Conservation (phyloP, 1,140 invertebrate species). For the Cheumatopsyche charites region DNA sequence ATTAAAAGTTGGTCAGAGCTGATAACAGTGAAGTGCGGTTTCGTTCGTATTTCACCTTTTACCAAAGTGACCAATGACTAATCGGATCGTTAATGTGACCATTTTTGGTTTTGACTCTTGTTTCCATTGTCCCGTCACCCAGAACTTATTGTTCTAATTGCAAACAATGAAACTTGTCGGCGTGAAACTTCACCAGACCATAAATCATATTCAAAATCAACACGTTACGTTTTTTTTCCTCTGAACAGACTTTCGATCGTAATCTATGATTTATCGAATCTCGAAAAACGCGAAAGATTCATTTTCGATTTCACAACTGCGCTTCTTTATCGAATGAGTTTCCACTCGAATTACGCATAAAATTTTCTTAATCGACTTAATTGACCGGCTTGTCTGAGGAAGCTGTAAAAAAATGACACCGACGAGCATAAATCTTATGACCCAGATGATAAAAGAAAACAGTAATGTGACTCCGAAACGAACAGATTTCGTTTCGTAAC, state of each 20-base stretch:
- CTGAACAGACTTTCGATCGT: not conserved
- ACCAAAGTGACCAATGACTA: not conserved
- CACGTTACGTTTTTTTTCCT: conserved; percentile 1
- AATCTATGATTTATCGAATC: conserved; percentile 6
- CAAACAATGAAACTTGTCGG: conserved; percentile 14
- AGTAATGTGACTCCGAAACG: too few relatives aligned
- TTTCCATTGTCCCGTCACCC: not conserved
- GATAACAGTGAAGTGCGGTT: too few relatives aligned
- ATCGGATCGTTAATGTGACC: not conserved
- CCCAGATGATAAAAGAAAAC: too few relatives aligned
- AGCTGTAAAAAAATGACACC: too few relatives aligned
- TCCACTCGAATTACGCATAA: too few relatives aligned
- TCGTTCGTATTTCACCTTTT: too few relatives aligned
- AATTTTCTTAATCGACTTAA: too few relatives aligned
- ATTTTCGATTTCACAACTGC: not conserved
- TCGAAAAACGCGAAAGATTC: not conserved
- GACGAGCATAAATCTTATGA: too few relatives aligned
- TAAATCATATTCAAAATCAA: conserved; percentile 24
- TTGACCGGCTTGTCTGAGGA: too few relatives aligned
- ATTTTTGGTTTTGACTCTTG: not conserved
- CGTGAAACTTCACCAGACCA: conserved; percentile 5
- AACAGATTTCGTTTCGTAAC: too few relatives aligned
- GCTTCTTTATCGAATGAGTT: too few relatives aligned
- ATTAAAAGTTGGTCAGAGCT: too few relatives aligned
- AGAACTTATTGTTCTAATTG: conserved; percentile 21